These are phyloP conservation scores for Malthinus flaveolus DNA, from an alignment of 2,888 invertebrate species.

Conservation along the genomic window DNA sequence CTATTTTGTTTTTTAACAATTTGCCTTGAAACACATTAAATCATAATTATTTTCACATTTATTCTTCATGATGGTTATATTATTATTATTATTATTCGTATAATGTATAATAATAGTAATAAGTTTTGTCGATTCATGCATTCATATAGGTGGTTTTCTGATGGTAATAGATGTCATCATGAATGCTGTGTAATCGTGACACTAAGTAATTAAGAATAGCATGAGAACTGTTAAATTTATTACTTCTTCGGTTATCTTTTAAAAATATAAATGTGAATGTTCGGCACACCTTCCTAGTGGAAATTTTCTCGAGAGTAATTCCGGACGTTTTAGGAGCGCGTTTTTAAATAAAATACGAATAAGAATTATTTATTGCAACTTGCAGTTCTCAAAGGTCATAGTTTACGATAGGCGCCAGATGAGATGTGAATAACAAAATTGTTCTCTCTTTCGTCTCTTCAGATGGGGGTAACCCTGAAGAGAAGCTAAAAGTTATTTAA, in stretches of 20 bases:
- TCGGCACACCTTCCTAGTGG: conserved; percentile 13
- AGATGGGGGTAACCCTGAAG: too few species aligned
- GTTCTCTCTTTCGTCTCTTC: too few species aligned
- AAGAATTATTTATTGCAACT: too few species aligned
- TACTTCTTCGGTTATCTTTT: conserved; percentile 12
- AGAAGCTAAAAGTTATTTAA: too few species aligned
- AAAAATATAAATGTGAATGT: conserved; percentile 12
- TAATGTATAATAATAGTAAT: background rate
- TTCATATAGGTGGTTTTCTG: background rate
- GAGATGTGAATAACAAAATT: too few species aligned
- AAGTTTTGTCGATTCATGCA: background rate
- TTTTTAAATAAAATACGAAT: too few species aligned
- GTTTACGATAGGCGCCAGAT: too few species aligned
- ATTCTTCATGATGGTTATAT: conserved; percentile 14
- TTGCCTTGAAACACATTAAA: conserved; percentile 14
- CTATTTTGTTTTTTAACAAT: conserved; percentile 11
- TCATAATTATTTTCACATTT: conserved; percentile 24
- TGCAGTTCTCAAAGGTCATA: too few species aligned
- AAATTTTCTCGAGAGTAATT: background rate
- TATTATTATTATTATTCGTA: conserved; percentile 7
- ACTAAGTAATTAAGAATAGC: conserved; percentile 23
- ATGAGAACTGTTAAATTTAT: conserved; percentile 22
- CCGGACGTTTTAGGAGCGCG: too few species aligned
- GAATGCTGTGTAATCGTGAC: conserved; percentile 22
- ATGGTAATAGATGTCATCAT: conserved; percentile 14